phyloP scores from a whole-genome alignment of 1,140 invertebrate genomes.

The Cherax destructor region DNA sequence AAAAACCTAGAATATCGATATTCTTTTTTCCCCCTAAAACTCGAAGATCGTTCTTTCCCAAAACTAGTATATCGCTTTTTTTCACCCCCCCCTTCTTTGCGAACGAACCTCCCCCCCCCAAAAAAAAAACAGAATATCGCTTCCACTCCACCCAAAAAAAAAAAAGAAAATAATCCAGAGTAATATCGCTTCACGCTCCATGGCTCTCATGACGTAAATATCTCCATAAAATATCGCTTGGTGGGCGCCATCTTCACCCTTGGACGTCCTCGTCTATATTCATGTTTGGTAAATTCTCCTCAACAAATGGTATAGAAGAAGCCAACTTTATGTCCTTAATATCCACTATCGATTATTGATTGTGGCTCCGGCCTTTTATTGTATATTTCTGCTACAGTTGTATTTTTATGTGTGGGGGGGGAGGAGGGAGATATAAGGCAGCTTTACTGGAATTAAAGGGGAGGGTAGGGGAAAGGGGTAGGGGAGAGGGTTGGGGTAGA shows the following conservation, averaged over 20 bases:
- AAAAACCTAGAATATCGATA: too few species aligned
- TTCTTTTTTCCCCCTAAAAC: too few species aligned
- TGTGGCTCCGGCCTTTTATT: neutral
- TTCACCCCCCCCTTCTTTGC: too few species aligned
- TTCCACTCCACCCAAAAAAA: too few species aligned
- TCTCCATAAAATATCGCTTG: neutral
- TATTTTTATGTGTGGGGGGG: neutral
- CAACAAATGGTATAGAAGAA: neutral
- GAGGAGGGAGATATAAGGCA: too few species aligned
- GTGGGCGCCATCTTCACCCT: neutral
- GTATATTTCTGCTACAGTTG: neutral
- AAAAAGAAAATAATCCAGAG: neutral
- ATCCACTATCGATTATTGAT: neutral
- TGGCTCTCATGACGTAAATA: neutral
- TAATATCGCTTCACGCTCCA: neutral
- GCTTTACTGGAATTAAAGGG: too few species aligned
- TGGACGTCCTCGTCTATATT: neutral
- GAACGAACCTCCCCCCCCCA: too few species aligned
- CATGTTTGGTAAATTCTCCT: neutral
- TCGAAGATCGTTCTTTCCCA: too few species aligned
- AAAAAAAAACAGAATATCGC: too few species aligned
- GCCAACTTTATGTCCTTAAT: neutral
- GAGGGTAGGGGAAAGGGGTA: too few species aligned
- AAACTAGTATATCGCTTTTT: too few species aligned
- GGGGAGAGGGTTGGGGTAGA: too few species aligned